Conservation (phyloP, 1,140 invertebrate species). For the Drosophila albomicans region DNA sequence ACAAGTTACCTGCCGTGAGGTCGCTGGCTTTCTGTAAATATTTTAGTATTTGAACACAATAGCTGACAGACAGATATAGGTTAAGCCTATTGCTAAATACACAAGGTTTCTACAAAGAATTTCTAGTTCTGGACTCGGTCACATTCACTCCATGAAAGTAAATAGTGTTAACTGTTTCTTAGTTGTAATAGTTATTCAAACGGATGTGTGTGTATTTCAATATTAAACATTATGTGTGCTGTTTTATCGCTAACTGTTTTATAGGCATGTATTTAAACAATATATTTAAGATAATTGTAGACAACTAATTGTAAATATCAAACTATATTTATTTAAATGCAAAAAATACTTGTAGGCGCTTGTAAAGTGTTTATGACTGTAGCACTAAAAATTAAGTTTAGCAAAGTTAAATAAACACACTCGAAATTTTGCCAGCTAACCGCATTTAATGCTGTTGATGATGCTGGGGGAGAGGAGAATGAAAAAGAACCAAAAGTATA, state of each 20-base stretch:
- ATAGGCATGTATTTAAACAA: constrained; percentile 48
- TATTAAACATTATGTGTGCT: constrained; percentile 14
- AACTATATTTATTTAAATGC: constrained; percentile 39
- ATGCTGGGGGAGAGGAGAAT: constrained; percentile 7
- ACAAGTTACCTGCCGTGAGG: constrained; percentile 10
- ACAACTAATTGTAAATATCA: too few species aligned
- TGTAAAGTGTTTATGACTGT: constrained; percentile 61
- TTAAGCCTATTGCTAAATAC: not conserved
- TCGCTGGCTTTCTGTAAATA: not conserved
- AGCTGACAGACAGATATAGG: not conserved
- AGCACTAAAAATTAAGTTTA: not conserved
- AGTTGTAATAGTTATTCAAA: constrained; percentile 2
- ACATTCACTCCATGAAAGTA: constrained; percentile 6
- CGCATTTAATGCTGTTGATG: constrained; percentile 54
- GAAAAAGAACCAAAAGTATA: constrained; percentile 57
- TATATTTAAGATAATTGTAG: not conserved
- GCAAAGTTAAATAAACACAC: not conserved
- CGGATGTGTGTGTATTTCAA: constrained; percentile 33
- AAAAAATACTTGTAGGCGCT: constrained; percentile 48
- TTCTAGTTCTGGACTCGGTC: not conserved
- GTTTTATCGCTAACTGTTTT: constrained; percentile 48
- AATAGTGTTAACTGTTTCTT: constrained; percentile 3
- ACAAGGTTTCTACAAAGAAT: not conserved
- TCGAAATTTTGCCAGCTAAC: constrained; percentile 20
- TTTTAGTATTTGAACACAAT: not conserved